Base-by-base conservation (phyloP, 2,797 vertebrate genomes). In the Microctenopoma stevenorrisi region DNA sequence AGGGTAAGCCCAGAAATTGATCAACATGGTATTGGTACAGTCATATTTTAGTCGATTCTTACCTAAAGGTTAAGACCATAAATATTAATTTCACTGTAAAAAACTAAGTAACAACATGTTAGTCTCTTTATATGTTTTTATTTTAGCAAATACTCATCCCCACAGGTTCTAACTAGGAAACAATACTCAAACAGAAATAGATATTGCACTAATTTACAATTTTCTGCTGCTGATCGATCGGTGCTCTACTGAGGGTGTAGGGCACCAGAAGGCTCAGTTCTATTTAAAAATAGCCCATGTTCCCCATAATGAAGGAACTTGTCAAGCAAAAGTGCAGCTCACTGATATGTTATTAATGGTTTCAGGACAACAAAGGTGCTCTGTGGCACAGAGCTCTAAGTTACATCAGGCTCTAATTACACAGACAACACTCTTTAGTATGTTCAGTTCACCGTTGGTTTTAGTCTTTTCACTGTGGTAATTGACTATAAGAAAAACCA, bases 141-240 rank as follows among this genome's bases (percentile, higher is more conserved):
- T 14, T 42, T 42, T 42, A 4, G 13, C 13, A 14, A 1, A 1
- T 42, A 11, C 51, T 50, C 12, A 62, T 12, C 11, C 26, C 25
- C 11, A 11, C 0, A n/a, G n/a, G 43, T 38, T 61, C 14, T 25
- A 22, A 22, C 22, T 22, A 22, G 14, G 1, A 42, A 49, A 40
- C 0, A 0, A 18, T 46, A 53, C 13, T 47, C 16, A 62, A 46
- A 40, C 3, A 61, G 9, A 26, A 61, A 1, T 38, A 54, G 43
- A 64, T 10, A 22, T 1, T 33, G 42, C 3, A 61, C 50, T 35
- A 40, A 12, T 40, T 26, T 0, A 71, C 35, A 52, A 5, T 52
- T 76, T 68, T 69, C 7, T 28, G 16, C 8, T 15, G n/a, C 0
- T 1, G 43, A 61, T 42, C 58, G 48, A 70, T 70, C 52, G 4